Conservation (phyloP, 2,113 vertebrate genomes). For the Melanostigma gelatinosum region DNA sequence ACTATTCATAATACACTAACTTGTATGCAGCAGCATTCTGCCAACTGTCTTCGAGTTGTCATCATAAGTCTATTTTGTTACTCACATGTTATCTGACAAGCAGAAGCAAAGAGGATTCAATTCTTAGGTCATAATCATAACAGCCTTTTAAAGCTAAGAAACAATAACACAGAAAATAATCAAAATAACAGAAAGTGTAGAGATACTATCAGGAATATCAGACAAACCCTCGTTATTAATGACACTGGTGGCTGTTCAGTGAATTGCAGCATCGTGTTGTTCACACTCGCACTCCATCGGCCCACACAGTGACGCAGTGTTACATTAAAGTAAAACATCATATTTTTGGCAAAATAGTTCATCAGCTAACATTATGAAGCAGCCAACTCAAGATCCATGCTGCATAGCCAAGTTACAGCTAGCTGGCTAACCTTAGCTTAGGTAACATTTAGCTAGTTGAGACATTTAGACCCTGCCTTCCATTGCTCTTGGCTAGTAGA, state of each 20-base stretch:
- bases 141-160: not conserved
- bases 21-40: not conserved
- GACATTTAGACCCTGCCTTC: too few relatives aligned
- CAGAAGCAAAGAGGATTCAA: not conserved
- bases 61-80: not conserved
- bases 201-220: not conserved
- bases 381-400: too few relatives aligned
- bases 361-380: not conserved
- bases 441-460: too few relatives aligned
- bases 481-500: too few relatives aligned
- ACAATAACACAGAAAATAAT: not conserved
- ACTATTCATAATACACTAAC: not conserved
- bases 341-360: not conserved
- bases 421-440: too few relatives aligned
- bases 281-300: not conserved
- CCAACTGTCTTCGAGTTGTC: not conserved
- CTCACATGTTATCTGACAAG: not conserved
- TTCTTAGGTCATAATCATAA: not conserved
- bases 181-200: not conserved
- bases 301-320: not conserved
- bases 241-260: too few relatives aligned
- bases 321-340: not conserved
- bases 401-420: too few relatives aligned
- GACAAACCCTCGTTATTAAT: not conserved
- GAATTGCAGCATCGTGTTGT: not conserved